phyloP scores from a whole-genome alignment of 2,888 invertebrate species.

The Nymphalis polychloros region DNA sequence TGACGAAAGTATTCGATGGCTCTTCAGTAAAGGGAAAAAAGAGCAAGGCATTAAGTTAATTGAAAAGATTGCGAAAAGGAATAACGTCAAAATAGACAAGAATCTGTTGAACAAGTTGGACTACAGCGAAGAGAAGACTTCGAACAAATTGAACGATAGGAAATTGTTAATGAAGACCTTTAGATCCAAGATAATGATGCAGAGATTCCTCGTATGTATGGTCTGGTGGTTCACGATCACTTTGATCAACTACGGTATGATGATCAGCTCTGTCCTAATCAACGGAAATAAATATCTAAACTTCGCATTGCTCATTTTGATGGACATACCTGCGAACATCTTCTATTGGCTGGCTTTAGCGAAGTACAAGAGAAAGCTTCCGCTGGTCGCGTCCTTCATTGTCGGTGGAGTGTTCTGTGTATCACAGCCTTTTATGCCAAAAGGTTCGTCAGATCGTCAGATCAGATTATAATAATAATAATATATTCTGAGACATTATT shows the following conservation, averaged over 20 bases:
- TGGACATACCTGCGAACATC: slow-evolving; percentile 74
- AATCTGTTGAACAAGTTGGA: slow-evolving; percentile 57
- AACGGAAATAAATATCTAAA: slow-evolving; percentile 74
- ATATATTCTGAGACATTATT: too few relatives aligned
- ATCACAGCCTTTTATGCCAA: slow-evolving; percentile 68
- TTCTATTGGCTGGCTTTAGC: slow-evolving; percentile 71
- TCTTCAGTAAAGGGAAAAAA: slow-evolving; percentile 70
- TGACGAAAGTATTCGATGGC: slow-evolving; percentile 75
- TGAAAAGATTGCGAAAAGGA: slow-evolving; percentile 66
- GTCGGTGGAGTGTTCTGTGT: slow-evolving; percentile 71
- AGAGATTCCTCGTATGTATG: slow-evolving; percentile 68
- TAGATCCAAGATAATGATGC: slow-evolving; percentile 69
- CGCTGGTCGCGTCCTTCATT: slow-evolving; percentile 62
- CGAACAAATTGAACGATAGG: slow-evolving; percentile 53
- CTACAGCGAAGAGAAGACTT: slow-evolving; percentile 57
- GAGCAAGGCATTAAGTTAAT: slow-evolving; percentile 60
- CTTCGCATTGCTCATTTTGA: slow-evolving; percentile 70
- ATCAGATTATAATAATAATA: too few relatives aligned
- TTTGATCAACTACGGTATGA: slow-evolving; percentile 77
- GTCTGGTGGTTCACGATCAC: slow-evolving; percentile 78
- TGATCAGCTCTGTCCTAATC: slow-evolving; percentile 74
- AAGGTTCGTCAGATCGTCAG: slow-evolving; percentile 49
- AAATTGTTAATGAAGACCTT: slow-evolving; percentile 68
- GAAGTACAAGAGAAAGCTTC: slow-evolving; percentile 65
- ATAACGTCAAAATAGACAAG: slow-evolving; percentile 59